These are phyloP conservation scores for Oreonectes daqikongensis DNA, from an alignment of 2,797 vertebrate species.

Conservation along the genomic window DNA sequence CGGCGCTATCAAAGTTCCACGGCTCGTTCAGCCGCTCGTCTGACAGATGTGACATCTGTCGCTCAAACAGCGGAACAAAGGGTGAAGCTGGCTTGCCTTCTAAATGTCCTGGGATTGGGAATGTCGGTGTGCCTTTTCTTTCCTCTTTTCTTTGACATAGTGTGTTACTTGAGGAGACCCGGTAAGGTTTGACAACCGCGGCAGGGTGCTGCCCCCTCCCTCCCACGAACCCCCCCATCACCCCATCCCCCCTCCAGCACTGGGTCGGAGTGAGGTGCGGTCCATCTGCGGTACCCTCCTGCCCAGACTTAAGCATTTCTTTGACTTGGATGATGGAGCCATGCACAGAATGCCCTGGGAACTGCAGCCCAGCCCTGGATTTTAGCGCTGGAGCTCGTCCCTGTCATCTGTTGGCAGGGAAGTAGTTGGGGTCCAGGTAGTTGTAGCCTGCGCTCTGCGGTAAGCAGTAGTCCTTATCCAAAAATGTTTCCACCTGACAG, in stretches of 20 bases:
- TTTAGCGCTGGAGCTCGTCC: constrained; percentile 71
- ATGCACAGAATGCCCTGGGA: constrained; percentile 83
- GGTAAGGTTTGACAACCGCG: constrained; percentile 72
- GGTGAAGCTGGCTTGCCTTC: constrained; percentile 61
- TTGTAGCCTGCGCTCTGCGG: constrained; percentile 93
- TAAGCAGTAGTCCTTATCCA: constrained; percentile 99
- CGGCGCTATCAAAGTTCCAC: not conserved
- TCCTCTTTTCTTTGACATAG: constrained; percentile 65
- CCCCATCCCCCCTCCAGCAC: constrained; percentile 61
- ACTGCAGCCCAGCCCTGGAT: constrained; percentile 70
- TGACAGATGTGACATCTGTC: constrained; percentile 53
- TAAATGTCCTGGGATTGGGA: constrained; percentile 70
- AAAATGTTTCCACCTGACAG: constrained; percentile 88
- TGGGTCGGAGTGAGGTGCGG: constrained; percentile 65
- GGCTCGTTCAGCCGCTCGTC: not conserved
- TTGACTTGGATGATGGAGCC: constrained; percentile 85
- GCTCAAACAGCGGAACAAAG: constrained; percentile 66
- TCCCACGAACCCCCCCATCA: constrained; percentile 59
- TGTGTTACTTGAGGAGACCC: constrained; percentile 73
- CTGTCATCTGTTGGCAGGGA: constrained; percentile 99
- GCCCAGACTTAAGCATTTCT: constrained; percentile 80
- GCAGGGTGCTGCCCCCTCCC: constrained; percentile 65
- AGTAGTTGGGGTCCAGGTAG: constrained; percentile 99
- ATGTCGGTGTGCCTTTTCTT: constrained; percentile 76
- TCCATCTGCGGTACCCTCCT: constrained; percentile 65